phyloP scores from a whole-genome alignment of 2,113 vertebrate genomes.

The Stegastes partitus region DNA sequence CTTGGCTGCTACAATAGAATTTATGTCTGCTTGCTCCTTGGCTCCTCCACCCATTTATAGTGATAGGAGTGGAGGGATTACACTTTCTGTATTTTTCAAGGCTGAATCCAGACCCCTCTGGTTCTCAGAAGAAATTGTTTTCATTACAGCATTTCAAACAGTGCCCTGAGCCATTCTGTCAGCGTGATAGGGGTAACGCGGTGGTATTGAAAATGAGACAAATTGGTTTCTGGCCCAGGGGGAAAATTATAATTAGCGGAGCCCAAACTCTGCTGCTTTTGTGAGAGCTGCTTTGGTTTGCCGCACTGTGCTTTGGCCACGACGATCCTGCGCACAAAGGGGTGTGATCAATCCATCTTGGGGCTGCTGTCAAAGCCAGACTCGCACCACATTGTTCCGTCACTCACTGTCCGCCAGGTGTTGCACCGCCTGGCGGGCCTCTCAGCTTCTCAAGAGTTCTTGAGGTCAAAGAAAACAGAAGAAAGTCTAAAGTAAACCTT shows the following conservation, averaged over 20 bases:
- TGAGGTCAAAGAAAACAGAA: constrained; percentile 45
- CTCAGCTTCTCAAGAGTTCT: constrained; percentile 27
- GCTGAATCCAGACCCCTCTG: constrained; percentile 43
- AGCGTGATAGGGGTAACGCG: constrained; percentile 48
- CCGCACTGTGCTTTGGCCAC: constrained; percentile 18
- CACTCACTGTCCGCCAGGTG: constrained; percentile 57
- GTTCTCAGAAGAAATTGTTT: constrained; percentile 61
- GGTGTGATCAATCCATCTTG: constrained; percentile 38
- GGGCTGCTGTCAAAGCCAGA: constrained; percentile 50
- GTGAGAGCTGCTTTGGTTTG: constrained; percentile 52
- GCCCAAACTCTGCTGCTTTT: constrained; percentile 63
- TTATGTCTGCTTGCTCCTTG: constrained; percentile 40
- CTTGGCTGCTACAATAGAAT: constrained; percentile 64
- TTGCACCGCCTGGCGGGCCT: constrained; percentile 15
- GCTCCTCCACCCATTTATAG: constrained; percentile 34
- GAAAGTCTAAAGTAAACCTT: constrained; percentile 49
- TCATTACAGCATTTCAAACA: constrained; percentile 64
- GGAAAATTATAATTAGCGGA: constrained; percentile 67
- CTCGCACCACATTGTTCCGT: constrained; percentile 46
- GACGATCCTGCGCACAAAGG: constrained; percentile 23
- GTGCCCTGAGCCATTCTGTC: constrained; percentile 41
- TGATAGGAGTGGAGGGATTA: constrained; percentile 46
- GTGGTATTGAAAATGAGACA: constrained; percentile 71
- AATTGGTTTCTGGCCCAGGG: constrained; percentile 68
- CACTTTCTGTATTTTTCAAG: constrained; percentile 37